Evolutionary conservation across 2,888 invertebrate species (phyloP), one percentile per base, ranked within the genome.

Genomic region (Hydroisotoma schaefferi): DNA sequence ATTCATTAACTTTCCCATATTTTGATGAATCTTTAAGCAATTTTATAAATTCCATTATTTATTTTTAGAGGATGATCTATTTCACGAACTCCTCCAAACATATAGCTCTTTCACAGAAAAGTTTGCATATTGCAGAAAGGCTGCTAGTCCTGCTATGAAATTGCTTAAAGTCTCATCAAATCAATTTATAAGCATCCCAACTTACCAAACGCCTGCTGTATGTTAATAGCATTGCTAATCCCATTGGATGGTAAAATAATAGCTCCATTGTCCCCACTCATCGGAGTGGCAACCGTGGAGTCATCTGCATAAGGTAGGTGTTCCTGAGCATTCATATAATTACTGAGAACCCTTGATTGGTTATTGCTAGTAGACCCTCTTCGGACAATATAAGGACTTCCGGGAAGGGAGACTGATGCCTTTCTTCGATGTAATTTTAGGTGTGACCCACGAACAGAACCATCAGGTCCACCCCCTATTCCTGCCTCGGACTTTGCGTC

Each of bases 231-330:
- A 20, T 10, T 52, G 58, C 23, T 46, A 27, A 1, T 25, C 4
- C 40, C 63, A 51, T 64, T 55, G 43, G 90, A 92, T 77, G 93
- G 91, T 75, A 93, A 89, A 75, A 94, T 89, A 79, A 94, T 92
- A 76, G 92, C 91, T 76, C 93, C 93, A 79, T 93, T 94, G 80
- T 95, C 95, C 81, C 95, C 95, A 70, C 94, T 94, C 89, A 94
- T 92, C 55, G 95, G 95, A 65, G 95, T 97, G 63, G 94, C 95
- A 69, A 94, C 95, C 76, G 92, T 92, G 68, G 94, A 94, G 80
- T 95, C 97, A 78, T 97, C 97, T 60, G 94, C 95, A 77, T 93
- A 97, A 61, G 95, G 95, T 76, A 95, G 84, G 79, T 93, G 92
- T 81, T 93, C 92, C 75, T 80, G 75, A 38, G 68, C 66, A 54